Percentiles rank a stretch among this genome's conserved stretches.
phyloP scores from a whole-genome alignment of 2,113 vertebrate genomes.

The Chauna torquata region DNA sequence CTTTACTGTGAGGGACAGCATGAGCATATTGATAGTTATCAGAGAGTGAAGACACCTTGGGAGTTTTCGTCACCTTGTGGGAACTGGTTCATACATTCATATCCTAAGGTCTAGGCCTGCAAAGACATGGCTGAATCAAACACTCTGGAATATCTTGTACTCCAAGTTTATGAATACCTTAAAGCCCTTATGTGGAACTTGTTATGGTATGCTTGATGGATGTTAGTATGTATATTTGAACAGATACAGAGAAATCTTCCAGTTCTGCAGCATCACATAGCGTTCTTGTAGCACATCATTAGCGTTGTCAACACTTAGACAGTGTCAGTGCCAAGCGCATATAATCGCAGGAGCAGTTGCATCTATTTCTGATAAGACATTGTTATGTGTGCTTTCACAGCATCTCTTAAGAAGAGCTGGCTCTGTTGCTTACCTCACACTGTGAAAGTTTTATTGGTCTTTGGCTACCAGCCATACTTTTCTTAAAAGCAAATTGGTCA shows the following conservation, averaged over 20 bases:
- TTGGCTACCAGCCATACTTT: neutral
- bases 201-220: neutral
- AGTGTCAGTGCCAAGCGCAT: neutral
- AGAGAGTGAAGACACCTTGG: neutral
- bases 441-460: neutral
- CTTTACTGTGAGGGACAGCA: rapidly evolving
- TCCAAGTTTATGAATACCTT: neutral
- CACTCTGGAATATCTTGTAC: neutral
- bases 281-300: conserved; percentile 14
- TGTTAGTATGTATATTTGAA: neutral
- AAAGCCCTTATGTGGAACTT: neutral
- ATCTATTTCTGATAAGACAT: conserved; percentile 2
- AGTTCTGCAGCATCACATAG: neutral
- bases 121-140: neutral
- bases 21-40: neutral
- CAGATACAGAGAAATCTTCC: neutral
- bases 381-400: neutral
- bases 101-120: neutral
- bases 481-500: neutral
- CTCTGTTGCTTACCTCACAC: neutral
- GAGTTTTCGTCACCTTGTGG: neutral
- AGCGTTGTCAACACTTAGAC: neutral
- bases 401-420: neutral
- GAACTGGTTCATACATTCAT: neutral
- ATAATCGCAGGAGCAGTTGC: neutral